A percentile compares a stretch with the other conserved stretches of the same genome.
These are phyloP conservation scores for Erpetoichthys calabaricus DNA, from an alignment of 2,797 vertebrate species.

Conservation along the genomic window DNA sequence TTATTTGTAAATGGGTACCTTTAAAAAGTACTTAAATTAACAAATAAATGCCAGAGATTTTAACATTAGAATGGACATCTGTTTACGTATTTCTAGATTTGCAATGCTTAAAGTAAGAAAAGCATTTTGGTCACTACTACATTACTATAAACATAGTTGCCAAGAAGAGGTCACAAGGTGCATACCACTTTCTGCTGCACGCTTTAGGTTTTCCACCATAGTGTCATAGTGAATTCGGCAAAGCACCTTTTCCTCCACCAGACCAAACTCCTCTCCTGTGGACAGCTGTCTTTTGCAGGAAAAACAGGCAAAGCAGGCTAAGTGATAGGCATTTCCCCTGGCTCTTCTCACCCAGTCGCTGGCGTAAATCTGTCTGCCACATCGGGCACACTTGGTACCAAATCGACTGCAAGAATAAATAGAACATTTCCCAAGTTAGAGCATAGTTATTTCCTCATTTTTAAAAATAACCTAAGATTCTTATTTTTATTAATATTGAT, in stretches of 20 bases:
- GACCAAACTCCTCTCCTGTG: conserved; percentile 90
- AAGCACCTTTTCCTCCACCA: conserved; percentile 95
- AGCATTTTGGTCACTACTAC: no score
- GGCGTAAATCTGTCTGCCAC: conserved; percentile 92
- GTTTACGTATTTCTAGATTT: no score
- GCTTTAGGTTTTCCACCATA: conserved; percentile 96
- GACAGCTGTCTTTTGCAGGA: conserved; percentile 95
- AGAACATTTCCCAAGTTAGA: not conserved
- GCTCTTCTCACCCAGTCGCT: conserved; percentile 96
- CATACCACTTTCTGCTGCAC: conserved; percentile 89
- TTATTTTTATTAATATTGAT: no score
- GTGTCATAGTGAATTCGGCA: conserved; percentile 97
- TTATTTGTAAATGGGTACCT: no score
- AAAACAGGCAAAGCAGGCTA: conserved; percentile 95
- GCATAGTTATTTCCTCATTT: no score
- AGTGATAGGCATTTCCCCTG: conserved; percentile 87
- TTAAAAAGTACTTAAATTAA: no score
- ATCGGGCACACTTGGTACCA: conserved; percentile 94
- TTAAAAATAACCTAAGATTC: no score
- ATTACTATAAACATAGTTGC: no score
- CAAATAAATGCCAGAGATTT: no score
- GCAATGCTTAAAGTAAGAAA: no score
- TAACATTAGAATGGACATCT: no score
- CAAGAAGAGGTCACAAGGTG: not conserved
- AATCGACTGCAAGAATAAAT: conserved; percentile 74